Conservation (phyloP, 2,113 vertebrate genomes). For the Isurus oxyrinchus region DNA sequence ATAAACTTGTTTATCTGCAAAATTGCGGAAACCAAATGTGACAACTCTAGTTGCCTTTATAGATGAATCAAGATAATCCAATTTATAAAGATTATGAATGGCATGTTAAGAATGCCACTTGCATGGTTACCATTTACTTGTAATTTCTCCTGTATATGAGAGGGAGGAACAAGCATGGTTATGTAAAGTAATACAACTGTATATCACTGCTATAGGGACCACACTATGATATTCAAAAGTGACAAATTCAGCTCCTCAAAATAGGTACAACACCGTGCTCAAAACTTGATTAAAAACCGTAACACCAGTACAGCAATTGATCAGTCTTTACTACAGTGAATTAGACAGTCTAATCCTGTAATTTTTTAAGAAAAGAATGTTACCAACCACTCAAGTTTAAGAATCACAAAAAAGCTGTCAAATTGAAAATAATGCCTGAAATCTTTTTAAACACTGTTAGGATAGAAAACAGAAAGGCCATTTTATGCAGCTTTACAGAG, state of each 20-base stretch:
- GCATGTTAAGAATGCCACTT: neutral
- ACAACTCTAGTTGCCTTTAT: neutral
- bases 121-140: neutral
- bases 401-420: neutral
- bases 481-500: neutral
- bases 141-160: neutral
- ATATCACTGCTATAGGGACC: neutral
- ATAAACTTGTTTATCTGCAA: neutral
- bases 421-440: neutral
- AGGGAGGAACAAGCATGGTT: neutral
- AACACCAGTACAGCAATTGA: neutral
- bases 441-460: neutral
- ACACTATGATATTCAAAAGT: neutral
- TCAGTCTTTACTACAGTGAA: neutral
- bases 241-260: neutral
- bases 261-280: neutral
- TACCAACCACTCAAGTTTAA: neutral
- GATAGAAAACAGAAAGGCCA: neutral
- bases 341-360: neutral
- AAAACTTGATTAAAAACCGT: slow-evolving; percentile 5
- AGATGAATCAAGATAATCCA: neutral
- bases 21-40: neutral
- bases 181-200: neutral
- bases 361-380: neutral
- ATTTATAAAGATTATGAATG: neutral